Percentiles rank a stretch among this genome's conserved stretches.
phyloP scores from a whole-genome alignment of 2,888 invertebrate species.

The Andrena bicolor region DNA sequence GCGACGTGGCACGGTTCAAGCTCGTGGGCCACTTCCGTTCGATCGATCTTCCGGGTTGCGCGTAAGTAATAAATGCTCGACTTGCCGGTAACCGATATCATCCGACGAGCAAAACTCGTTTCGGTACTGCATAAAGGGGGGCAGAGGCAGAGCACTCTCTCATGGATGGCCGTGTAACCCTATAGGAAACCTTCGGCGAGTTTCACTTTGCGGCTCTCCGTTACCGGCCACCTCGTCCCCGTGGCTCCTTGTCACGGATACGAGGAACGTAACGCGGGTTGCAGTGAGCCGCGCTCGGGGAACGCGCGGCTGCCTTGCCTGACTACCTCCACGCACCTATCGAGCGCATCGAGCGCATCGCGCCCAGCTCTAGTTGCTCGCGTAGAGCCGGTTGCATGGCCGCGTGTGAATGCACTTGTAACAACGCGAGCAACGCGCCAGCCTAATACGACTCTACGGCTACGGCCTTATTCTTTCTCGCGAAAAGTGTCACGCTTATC shows the following conservation, averaged over 20 bases:
- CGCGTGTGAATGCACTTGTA: slow-evolving; percentile 62
- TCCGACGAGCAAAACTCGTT: slow-evolving; percentile 70
- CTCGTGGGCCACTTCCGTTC: slow-evolving; percentile 60
- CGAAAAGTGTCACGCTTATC: slow-evolving; percentile 70
- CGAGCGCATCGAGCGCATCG: slow-evolving; percentile 51
- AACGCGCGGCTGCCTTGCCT: background rate
- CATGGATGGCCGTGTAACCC: slow-evolving; percentile 72
- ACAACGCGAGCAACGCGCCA: slow-evolving; percentile 53
- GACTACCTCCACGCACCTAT: slow-evolving; percentile 29
- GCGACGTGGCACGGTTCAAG: slow-evolving; percentile 34
- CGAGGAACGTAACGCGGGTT: slow-evolving; percentile 41
- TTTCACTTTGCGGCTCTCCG: slow-evolving; percentile 75
- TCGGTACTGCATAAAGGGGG: slow-evolving; percentile 62
- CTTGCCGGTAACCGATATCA: slow-evolving; percentile 71
- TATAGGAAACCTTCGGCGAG: slow-evolving; percentile 75
- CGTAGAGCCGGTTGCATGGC: background rate
- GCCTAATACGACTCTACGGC: slow-evolving; percentile 58
- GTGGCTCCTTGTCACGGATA: slow-evolving; percentile 59
- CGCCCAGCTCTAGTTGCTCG: background rate
- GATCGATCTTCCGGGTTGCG: slow-evolving; percentile 69
- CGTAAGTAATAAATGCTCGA: slow-evolving; percentile 59
- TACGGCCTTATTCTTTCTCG: slow-evolving; percentile 67
- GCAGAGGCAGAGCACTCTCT: slow-evolving; percentile 56
- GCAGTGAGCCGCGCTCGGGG: slow-evolving; percentile 2
- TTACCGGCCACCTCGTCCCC: slow-evolving; percentile 61